phyloP scores from a whole-genome alignment of 2,888 invertebrate species.

The Norana najaformis region DNA sequence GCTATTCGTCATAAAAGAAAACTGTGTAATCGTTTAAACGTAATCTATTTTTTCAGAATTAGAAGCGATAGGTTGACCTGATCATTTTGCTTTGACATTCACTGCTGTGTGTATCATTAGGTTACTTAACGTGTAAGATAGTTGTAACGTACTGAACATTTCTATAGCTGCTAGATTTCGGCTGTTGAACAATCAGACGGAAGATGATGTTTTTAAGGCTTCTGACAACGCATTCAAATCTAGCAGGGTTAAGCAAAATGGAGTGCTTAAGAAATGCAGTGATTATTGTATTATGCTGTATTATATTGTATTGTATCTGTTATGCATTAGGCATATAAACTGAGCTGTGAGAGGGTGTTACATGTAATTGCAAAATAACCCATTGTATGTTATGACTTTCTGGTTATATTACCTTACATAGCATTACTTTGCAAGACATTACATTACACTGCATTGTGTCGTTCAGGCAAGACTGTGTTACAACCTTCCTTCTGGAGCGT shows the following conservation, averaged over 20 bases:
- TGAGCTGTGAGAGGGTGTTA: neutral
- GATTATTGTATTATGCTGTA: neutral
- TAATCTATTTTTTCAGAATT: too few species aligned
- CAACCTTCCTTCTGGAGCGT: neutral
- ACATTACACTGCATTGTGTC: neutral
- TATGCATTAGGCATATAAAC: neutral
- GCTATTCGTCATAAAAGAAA: neutral
- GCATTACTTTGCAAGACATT: neutral
- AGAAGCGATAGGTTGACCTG: neutral
- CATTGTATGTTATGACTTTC: neutral
- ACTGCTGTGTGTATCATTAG: neutral
- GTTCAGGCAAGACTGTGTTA: neutral
- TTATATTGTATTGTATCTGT: neutral
- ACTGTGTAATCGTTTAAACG: neutral
- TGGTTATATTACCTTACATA: neutral
- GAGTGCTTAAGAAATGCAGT: neutral
- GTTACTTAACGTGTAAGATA: too few species aligned
- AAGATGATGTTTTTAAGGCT: neutral
- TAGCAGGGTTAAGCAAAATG: neutral
- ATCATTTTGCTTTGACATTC: neutral
- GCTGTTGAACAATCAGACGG: too few species aligned
- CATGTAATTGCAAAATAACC: neutral
- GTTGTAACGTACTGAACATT: neutral
- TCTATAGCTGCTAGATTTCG: neutral
- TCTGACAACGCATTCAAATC: neutral